Evolutionary conservation across 2,113 vertebrate species (phyloP), one percentile per base, ranked within the genome.

Genomic region (Zapornia atra): DNA sequence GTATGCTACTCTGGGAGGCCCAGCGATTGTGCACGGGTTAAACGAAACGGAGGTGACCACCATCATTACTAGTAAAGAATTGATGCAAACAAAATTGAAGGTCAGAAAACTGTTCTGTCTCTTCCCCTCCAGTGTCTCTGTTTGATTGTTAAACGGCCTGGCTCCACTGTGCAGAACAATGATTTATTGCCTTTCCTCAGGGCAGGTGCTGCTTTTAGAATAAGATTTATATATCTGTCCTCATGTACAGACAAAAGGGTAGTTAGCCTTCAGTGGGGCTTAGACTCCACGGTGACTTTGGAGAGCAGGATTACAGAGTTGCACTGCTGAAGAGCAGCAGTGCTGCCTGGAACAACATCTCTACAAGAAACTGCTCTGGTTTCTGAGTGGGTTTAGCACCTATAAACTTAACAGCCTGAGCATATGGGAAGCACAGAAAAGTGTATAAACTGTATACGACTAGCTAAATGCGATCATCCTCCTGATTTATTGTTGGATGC

Each of bases 41-140:
- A 99, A 99, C 53, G 99, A 99, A 95, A 98, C 99, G 1, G 98
- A 99, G 94, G 99, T 99, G 95, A 99, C 98, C 71, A 99, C 99
- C 96, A 99, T 99, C 91, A 99, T 99, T 86, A 99, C 99, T 51
- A 99, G 99, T 93, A 99, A 98, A 96, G 99, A 99, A 75, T 90
- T 99, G 71, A 98, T 99, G 96, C 98, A 99, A 73, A 99, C 98
- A 79, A 99, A 98, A 95, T 81, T 99, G 84, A 99, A 99, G 99
- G 99, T 99, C 69, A 97, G 97, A 38, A 75, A 70, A 19, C 8
- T n/a, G 7, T 42, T 92, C 57, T 78, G 12, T 85, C 44, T 92
- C 0, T 64, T 22, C 90, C 46, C 64, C 50, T 64, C 17, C 24
- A 44, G 8, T n/a, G 11, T 77, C 18, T 56, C 36, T 82, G 19